phyloP scores from a whole-genome alignment of 2,113 vertebrate genomes.

The Empidonax alnorum region DNA sequence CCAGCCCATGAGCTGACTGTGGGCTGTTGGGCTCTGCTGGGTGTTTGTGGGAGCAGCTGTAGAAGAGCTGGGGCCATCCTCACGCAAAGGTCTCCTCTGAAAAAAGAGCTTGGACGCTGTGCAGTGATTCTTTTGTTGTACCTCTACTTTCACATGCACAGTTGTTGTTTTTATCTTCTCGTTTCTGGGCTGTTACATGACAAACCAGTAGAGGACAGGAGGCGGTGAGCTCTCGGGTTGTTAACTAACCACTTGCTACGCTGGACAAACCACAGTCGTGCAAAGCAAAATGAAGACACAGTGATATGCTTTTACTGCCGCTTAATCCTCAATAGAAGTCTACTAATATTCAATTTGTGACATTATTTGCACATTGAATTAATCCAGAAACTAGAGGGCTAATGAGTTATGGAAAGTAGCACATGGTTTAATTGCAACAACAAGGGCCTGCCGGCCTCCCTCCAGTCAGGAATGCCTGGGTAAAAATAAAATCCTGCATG shows the following conservation, averaged over 20 bases:
- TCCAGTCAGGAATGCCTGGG: not conserved
- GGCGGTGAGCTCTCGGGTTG: accelerated
- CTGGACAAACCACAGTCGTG: not conserved
- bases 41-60: not conserved
- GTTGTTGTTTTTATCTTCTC: not conserved
- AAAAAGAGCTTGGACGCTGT: not conserved
- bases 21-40: not conserved
- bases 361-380: constrained; percentile 64
- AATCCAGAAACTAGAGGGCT: constrained; percentile 56
- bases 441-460: not conserved
- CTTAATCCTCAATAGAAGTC: constrained; percentile 58
- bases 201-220: not conserved
- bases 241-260: not conserved
- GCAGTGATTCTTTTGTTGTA: accelerated
- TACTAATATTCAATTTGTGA: constrained; percentile 66
- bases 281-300: constrained; percentile 41
- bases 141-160: not conserved
- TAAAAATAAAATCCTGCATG: not conserved
- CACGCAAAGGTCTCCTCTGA: not conserved
- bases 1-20: not conserved
- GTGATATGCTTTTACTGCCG: constrained; percentile 22
- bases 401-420: constrained; percentile 60
- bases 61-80: not conserved
- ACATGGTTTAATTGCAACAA: constrained; percentile 44
- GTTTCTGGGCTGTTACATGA: not conserved